These are phyloP conservation scores for Dolichotis patagonum DNA, from an alignment of 2,113 vertebrate genomes.

Conservation along the genomic window DNA sequence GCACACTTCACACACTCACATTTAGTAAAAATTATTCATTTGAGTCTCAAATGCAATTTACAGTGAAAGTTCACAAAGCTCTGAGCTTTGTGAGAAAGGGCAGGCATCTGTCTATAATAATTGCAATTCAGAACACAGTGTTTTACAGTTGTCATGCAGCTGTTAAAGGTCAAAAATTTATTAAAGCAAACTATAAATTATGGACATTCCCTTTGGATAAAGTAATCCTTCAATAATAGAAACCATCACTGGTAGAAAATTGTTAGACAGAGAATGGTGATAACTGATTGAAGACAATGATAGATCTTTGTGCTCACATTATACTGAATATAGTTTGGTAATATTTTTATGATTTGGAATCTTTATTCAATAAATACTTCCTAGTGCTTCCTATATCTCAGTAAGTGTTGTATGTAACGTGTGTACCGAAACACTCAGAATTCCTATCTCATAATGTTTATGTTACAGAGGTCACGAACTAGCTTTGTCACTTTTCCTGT, in stretches of 20 bases:
- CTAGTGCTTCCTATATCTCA: neutral
- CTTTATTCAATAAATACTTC: neutral
- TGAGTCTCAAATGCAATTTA: constrained; percentile 59
- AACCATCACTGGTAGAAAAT: constrained; percentile 13
- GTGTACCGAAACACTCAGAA: neutral
- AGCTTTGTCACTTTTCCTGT: neutral
- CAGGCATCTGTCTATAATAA: constrained; percentile 75
- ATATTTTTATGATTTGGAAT: neutral
- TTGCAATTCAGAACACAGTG: constrained; percentile 66
- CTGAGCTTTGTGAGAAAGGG: constrained; percentile 69
- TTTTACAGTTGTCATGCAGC: constrained; percentile 70
- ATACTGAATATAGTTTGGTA: neutral
- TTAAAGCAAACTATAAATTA: constrained; percentile 76
- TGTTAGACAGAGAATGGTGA: neutral
- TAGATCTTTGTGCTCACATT: neutral
- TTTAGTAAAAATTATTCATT: constrained; percentile 61
- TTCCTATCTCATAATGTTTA: neutral
- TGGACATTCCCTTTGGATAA: constrained; percentile 55
- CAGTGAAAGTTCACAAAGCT: constrained; percentile 66
- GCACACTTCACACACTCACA: neutral
- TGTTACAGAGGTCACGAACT: neutral
- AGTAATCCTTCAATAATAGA: constrained; percentile 46
- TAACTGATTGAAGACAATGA: neutral
- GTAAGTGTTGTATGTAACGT: neutral
- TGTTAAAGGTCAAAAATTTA: constrained; percentile 76